Percentiles rank a stretch among this genome's conserved stretches.
phyloP scores from a whole-genome alignment of 2,888 invertebrate species.

The Leucophenga maculata region DNA sequence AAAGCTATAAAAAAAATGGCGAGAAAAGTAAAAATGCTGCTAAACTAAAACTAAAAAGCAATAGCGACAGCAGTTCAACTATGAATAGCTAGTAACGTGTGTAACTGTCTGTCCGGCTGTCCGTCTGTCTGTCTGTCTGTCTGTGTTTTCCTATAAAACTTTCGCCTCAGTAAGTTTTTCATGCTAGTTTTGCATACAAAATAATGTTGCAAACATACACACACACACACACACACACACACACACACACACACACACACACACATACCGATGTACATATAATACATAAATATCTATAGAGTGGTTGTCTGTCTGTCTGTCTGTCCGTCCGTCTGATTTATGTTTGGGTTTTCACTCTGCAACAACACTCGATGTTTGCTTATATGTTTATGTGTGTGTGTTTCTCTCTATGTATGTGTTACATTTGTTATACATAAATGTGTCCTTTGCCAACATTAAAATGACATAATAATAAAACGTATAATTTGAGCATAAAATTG shows the following conservation, averaged over 20 bases:
- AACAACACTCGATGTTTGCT: background rate
- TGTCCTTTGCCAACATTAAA: conserved; percentile 46
- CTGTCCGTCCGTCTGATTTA: conserved; percentile 12
- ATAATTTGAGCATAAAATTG: conserved; percentile 58
- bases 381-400: background rate
- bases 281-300: background rate
- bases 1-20: conserved; percentile 15
- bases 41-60: too few relatives aligned
- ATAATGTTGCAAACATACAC: background rate
- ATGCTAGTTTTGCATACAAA: conserved; percentile 22
- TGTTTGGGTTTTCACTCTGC: conserved; percentile 6
- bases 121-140: background rate
- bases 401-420: background rate
- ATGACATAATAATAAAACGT: conserved; percentile 61
- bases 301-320: background rate
- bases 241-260: background rate
- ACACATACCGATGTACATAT: background rate
- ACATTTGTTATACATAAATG: conserved; percentile 8
- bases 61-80: background rate
- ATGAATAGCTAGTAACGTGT: conserved; percentile 17
- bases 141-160: conserved; percentile 16
- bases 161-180: conserved; percentile 16
- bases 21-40: conserved; percentile 1
- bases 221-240: too few relatives aligned
- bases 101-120: background rate